phyloP scores from a whole-genome alignment of 2,113 vertebrate species.

The Paedocypris sp. region DNA sequence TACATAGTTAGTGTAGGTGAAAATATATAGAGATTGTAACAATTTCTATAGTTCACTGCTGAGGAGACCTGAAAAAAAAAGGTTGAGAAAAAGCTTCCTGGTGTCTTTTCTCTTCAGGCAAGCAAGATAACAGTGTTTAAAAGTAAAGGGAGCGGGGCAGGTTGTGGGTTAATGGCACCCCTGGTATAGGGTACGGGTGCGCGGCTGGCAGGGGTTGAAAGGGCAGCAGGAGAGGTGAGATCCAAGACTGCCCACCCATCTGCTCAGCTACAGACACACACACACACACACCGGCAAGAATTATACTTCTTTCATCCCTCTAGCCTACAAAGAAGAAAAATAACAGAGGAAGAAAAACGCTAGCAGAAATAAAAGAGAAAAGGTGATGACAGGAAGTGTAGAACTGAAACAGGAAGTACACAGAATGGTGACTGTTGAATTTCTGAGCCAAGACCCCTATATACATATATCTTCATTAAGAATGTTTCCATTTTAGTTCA shows the following conservation, averaged over 20 bases:
- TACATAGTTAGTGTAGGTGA: background rate
- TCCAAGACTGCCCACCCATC: slow-evolving; percentile 6
- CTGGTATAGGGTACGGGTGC: background rate
- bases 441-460: too few species aligned
- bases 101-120: slow-evolving; percentile 1
- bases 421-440: too few species aligned
- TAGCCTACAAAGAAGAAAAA: background rate
- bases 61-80: background rate
- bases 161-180: slow-evolving; percentile 29
- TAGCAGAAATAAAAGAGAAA: background rate
- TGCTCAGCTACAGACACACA: slow-evolving; percentile 13
- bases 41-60: background rate
- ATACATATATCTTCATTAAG: too few species aligned
- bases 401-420: background rate
- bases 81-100: background rate
- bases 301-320: background rate
- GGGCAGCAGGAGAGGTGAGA: slow-evolving; percentile 1
- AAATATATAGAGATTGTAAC: background rate
- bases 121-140: slow-evolving; percentile 30
- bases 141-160: slow-evolving; percentile 19
- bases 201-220: background rate
- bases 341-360: background rate
- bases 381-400: background rate
- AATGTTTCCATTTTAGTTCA: too few species aligned
- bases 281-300: background rate